Base-by-base conservation (phyloP, 2,888 invertebrate species). In the Platycheirus albimanus region DNA sequence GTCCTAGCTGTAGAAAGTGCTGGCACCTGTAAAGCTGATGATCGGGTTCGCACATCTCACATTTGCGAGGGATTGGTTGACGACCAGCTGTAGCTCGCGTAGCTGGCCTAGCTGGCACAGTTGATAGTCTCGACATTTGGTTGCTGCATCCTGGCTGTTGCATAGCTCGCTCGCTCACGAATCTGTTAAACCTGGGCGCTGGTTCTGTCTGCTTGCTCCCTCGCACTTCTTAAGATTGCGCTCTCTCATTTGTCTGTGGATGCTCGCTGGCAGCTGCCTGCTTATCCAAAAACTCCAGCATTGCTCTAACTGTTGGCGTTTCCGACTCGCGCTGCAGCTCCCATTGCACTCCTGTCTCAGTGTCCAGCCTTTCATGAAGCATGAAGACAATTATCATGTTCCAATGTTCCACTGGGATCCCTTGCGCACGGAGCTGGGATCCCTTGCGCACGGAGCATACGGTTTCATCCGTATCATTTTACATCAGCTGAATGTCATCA, bases 1-100 rank as follows among this genome's bases (percentile, higher is more conserved):
- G 19, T 0, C n/a, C 30, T 30, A 47, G n/a, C 3, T 45, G 45
- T 1, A 20, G 15, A 10, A 45, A 63, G 10, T 45, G 30, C 45
- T 63, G 17, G 4, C 47, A 63, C 10, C 10, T 45, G 13, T 45
- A 63, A 2, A 63, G 8, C 36, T 64, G 63, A 11, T 64, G 47
- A 1, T 41, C 49, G 19, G 66, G 63, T 15, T 28, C 58, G 58
- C 64, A 54, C 64, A 56, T 75, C 33, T 72, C 54, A 58, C 79
- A 15, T 41, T n/a, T n/a, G 24, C 17, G 43, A 15, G 24, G 64
- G 58, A 77, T 10, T 43, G 17, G 38, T 7, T 17, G 49, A 6
- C 24, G 38, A 0, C 13, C 13, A n/a, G 10, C 10, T 8, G 2
- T n/a, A 3, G 11, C 10, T 36, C 3, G 0, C 3, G 8, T 36